Conservation (phyloP, 2,888 invertebrate genomes). For the Mamestra brassicae region DNA sequence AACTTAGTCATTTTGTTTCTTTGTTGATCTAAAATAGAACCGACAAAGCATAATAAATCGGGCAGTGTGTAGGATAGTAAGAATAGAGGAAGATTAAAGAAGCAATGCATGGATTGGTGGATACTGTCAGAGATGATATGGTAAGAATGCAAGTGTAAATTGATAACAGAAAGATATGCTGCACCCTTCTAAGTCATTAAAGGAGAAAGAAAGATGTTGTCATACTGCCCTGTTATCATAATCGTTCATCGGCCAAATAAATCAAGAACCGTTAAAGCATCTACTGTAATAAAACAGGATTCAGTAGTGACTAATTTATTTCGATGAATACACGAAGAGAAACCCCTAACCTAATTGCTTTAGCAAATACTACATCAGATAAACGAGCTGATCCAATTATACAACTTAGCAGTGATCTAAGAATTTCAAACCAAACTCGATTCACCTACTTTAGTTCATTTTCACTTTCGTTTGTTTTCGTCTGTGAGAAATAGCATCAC, state of each 20-base stretch:
- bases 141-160: background rate
- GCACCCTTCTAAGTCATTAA: background rate
- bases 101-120: background rate
- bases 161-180: background rate
- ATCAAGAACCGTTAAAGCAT: background rate
- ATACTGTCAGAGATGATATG: background rate
- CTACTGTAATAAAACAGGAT: background rate
- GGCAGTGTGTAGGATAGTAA: background rate
- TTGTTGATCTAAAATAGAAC: background rate
- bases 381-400: conserved; percentile 34
- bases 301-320: background rate
- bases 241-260: background rate
- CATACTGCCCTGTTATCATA: background rate
- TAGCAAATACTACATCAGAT: background rate
- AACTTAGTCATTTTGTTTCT: conserved; percentile 4
- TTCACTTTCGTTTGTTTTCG: conserved; percentile 82
- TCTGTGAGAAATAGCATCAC: conserved; percentile 74
- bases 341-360: conserved; percentile 1
- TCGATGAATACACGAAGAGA: background rate
- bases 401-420: conserved; percentile 47
- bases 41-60: background rate
- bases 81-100: background rate
- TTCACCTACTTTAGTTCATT: conserved; percentile 74
- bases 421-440: conserved; percentile 44
- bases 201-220: too few relatives aligned